These are phyloP conservation scores for Eupsilia transversa DNA, from an alignment of 2,888 invertebrate species.

Conservation along the genomic window DNA sequence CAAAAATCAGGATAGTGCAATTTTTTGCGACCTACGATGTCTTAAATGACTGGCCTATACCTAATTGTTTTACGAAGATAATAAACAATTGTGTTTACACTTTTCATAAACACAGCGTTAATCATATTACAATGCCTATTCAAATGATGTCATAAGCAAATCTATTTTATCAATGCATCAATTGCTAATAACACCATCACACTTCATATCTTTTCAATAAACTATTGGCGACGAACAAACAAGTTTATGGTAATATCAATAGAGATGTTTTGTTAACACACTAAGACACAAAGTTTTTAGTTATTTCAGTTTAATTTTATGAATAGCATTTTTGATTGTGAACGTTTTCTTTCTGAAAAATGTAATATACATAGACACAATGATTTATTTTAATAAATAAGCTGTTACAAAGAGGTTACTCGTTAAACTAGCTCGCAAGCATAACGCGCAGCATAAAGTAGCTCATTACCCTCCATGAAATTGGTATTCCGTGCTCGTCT, in stretches of 20 bases:
- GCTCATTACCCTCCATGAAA: constrained; percentile 54
- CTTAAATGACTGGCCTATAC: too few species aligned
- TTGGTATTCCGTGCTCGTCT: constrained; percentile 50
- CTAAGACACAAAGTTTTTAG: neutral
- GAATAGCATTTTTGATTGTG: too few species aligned
- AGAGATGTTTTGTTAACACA: neutral
- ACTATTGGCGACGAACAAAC: neutral
- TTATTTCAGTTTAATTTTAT: neutral
- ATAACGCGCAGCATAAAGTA: constrained; percentile 44
- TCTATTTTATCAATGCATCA: constrained; percentile 27
- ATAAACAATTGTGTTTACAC: too few species aligned
- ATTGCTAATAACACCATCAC: neutral
- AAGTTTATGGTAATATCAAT: neutral
- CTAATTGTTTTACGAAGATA: too few species aligned
- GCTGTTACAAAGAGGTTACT: neutral
- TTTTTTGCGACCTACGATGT: too few species aligned
- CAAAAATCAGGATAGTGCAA: too few species aligned
- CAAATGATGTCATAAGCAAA: constrained; percentile 30
- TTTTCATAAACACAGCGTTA: too few species aligned
- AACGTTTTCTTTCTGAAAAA: neutral
- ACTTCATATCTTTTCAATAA: constrained; percentile 11
- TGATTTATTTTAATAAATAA: neutral
- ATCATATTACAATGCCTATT: neutral
- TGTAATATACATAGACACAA: neutral
- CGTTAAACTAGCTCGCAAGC: neutral